A percentile compares a stretch with the other conserved stretches of the same genome.
phyloP scores from a whole-genome alignment of 2,888 invertebrate genomes.

The Luperina testacea region DNA sequence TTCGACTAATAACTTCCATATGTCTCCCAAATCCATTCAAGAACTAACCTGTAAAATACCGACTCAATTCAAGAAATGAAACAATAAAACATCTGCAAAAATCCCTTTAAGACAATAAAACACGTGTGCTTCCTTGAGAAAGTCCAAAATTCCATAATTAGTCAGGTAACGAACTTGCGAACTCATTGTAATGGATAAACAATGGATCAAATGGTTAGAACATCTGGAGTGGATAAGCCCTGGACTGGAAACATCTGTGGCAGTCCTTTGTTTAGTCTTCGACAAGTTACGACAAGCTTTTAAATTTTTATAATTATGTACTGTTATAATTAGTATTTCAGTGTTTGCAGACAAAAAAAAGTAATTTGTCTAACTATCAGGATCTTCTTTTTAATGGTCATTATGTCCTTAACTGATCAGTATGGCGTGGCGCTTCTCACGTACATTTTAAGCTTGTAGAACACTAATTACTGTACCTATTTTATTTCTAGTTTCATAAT shows the following conservation, averaged over 20 bases:
- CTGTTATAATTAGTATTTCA: conserved; percentile 25
- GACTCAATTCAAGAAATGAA: conserved; percentile 16
- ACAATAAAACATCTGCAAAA: conserved; percentile 52
- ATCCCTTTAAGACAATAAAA: conserved; percentile 27
- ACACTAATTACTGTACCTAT: too few species aligned
- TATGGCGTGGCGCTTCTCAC: background rate
- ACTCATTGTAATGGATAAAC: conserved; percentile 41
- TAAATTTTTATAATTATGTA: conserved; percentile 3
- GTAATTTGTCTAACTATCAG: background rate
- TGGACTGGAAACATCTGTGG: conserved; percentile 54
- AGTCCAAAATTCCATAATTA: conserved; percentile 28
- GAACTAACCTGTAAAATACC: conserved; percentile 6
- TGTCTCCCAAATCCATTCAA: conserved; percentile 18
- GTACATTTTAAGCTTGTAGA: background rate
- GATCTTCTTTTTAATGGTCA: background rate
- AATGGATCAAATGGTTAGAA: conserved; percentile 51
- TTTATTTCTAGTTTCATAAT: too few species aligned
- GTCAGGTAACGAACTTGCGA: conserved; percentile 60
- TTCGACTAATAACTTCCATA: conserved; percentile 32
- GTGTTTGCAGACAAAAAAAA: conserved; percentile 9
- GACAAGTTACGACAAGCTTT: conserved; percentile 47
- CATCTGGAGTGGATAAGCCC: conserved; percentile 61
- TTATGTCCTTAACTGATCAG: background rate
- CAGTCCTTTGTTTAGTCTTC: conserved; percentile 55
- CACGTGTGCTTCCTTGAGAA: conserved; percentile 45